A percentile compares a stretch with the other conserved stretches of the same genome.
phyloP scores from a whole-genome alignment of 1,140 invertebrate species.

The Macrobrachium rosenbergii region DNA sequence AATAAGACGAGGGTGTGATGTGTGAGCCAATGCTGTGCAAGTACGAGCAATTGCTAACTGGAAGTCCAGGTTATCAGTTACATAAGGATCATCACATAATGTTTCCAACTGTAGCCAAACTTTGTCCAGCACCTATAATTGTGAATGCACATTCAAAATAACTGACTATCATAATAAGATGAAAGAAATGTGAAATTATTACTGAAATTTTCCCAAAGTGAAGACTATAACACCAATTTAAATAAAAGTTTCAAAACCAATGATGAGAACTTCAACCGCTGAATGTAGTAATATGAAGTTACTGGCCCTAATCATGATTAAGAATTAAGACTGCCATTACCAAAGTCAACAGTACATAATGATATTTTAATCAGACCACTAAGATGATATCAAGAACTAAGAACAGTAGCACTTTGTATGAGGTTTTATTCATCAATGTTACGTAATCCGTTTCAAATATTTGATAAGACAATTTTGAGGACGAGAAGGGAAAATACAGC shows the following conservation, averaged over 20 bases:
- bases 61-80: slow-evolving; percentile 71
- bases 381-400: too few species aligned
- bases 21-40: slow-evolving; percentile 70
- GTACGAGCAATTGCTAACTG: slow-evolving; percentile 71
- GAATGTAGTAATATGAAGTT: background rate
- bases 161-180: background rate
- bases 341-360: too few species aligned
- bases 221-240: background rate
- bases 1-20: slow-evolving; percentile 71
- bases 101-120: slow-evolving; percentile 81
- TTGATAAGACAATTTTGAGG: too few species aligned
- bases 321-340: too few species aligned
- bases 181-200: background rate
- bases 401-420: too few species aligned
- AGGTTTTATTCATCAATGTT: too few species aligned
- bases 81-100: slow-evolving; percentile 75
- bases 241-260: too few species aligned
- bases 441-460: too few species aligned
- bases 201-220: background rate
- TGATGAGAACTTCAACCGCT: background rate
- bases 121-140: slow-evolving; percentile 77
- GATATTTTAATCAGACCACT: too few species aligned
- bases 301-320: too few species aligned
- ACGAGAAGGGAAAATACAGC: too few species aligned
- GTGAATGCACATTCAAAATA: slow-evolving; percentile 9